Base-by-base conservation (phyloP, 2,888 invertebrate species). In the Homarus gammarus region DNA sequence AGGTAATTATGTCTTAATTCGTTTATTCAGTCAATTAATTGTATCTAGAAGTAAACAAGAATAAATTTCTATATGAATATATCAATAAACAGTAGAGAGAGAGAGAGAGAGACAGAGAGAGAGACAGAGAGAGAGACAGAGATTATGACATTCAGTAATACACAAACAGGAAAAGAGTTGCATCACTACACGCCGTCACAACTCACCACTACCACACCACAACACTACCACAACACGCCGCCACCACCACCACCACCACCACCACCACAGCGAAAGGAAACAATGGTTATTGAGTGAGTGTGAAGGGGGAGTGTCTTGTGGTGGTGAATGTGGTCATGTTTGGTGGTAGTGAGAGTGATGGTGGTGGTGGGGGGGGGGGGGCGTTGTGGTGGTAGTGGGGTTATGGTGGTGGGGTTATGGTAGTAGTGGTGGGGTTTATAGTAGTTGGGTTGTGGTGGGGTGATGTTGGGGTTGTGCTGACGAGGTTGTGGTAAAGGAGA, bases 41-140 rank as follows among this genome's bases (percentile, higher is more conserved):
- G n/a, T n/a, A n/a, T n/a, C n/a, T n/a, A n/a, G n/a, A n/a, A n/a
- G n/a, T n/a, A n/a, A n/a, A n/a, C n/a, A n/a, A n/a, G n/a, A n/a
- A n/a, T n/a, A n/a, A n/a, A n/a, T n/a, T n/a, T n/a, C n/a, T n/a
- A n/a, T n/a, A n/a, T n/a, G n/a, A n/a, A n/a, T n/a, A n/a, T n/a
- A n/a, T n/a, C n/a, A n/a, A n/a, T n/a, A n/a, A n/a, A n/a, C n/a
- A n/a, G n/a, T n/a, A n/a, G n/a, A n/a, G 81, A 33, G 81, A 64
- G 72, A 8, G 40, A 81, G 68, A 38, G 40, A 40, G 68, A 10
- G 31, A 18, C 83, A 40, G 70, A 73, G 27, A 36, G n/a, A 72
- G 56, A 33, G 51, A 27, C 68, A 49, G 12, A 49, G 31, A 15
- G 40, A 38, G 31, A 27, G 61, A 22, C 75, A 75, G 31, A 36